Conservation (phyloP, 2,797 vertebrate species). For the Leptatherina wallacei region DNA sequence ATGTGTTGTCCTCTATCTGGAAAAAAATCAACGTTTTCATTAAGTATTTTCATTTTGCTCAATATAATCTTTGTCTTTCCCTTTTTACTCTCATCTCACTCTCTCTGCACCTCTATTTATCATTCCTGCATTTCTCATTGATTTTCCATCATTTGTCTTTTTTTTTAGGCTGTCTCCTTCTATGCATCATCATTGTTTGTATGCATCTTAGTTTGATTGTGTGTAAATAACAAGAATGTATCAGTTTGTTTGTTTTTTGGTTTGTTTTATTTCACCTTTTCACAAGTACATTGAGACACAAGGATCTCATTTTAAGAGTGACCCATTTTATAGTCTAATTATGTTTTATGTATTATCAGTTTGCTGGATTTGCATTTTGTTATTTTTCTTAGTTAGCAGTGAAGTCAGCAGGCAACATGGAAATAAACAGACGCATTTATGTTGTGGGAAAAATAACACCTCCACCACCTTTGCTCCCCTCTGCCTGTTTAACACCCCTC, state of each 20-base stretch:
- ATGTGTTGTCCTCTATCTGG: conserved; percentile 35
- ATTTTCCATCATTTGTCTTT: conserved; percentile 51
- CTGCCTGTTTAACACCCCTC: conserved; percentile 71
- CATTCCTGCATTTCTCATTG: conserved; percentile 40
- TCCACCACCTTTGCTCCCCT: conserved; percentile 68
- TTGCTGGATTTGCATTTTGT: conserved; percentile 27
- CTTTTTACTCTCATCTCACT: conserved; percentile 13
- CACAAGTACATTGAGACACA: neutral
- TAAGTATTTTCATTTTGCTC: conserved; percentile 42
- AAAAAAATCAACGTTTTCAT: conserved; percentile 65
- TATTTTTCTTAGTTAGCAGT: conserved; percentile 47
- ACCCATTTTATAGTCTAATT: conserved; percentile 14
- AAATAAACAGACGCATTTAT: conserved; percentile 77
- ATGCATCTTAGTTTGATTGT: conserved; percentile 1
- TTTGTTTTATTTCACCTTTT: neutral
- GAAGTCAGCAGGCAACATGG: conserved; percentile 57
- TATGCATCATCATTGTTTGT: neutral
- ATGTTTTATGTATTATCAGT: conserved; percentile 9
- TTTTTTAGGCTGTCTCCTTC: conserved; percentile 1
- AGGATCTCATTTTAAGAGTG: too few relatives aligned
- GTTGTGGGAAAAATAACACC: conserved; percentile 80
- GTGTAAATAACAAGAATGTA: conserved; percentile 7
- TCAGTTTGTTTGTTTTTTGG: conserved; percentile 24
- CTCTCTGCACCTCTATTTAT: conserved; percentile 46
- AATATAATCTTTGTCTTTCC: conserved; percentile 43